Base-by-base conservation (phyloP, 1,140 invertebrate genomes). In the Limonius californicus region DNA sequence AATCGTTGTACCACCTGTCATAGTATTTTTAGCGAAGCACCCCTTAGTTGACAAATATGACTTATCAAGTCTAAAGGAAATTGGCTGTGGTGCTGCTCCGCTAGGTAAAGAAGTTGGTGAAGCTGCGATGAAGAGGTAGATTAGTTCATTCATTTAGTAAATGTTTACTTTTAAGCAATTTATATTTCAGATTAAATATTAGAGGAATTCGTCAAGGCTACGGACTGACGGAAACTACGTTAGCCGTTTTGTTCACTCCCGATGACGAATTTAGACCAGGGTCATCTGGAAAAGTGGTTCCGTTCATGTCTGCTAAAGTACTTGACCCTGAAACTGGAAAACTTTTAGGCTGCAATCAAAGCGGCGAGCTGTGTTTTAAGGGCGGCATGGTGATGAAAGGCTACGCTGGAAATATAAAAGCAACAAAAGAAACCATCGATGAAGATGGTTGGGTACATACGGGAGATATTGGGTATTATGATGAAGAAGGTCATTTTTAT, bases 381-480 rank as follows among this genome's bases (percentile, higher is more conserved):
- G 86, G 86, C 8, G 78, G 79, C 9, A 70, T 81, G 54, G 72
- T 87, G 0, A 87, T 87, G 84, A 79, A 83, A 57, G 86, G 86
- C 0, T 89, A 89, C 62, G 77, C 80, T 68, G 81, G 82, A 2
- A 91, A 95, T 68, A 79, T 83, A n/a, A 72, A 84, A 67, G 89
- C 89, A 0, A 94, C 89, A 0, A 78, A 77, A 8, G 84, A 89
- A 30, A 87, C 83, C 1, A 79, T 93, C 14, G 82, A 84, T 19
- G 71, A 80, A 0, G 85, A 89, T 63, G 87, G 86, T 4, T 96
- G 91, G 90, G 76, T 93, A 56, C 85, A 86, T 66, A 92, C 90
- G 21, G 92, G 92, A 2, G 93, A 95, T 70, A 82, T 94, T 16
- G 91, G 85, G 4, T 88, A 87, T 67, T 89, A 85, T 58, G 89